phyloP scores from a whole-genome alignment of 2,797 vertebrate genomes.

The Cossypha niveicapilla region DNA sequence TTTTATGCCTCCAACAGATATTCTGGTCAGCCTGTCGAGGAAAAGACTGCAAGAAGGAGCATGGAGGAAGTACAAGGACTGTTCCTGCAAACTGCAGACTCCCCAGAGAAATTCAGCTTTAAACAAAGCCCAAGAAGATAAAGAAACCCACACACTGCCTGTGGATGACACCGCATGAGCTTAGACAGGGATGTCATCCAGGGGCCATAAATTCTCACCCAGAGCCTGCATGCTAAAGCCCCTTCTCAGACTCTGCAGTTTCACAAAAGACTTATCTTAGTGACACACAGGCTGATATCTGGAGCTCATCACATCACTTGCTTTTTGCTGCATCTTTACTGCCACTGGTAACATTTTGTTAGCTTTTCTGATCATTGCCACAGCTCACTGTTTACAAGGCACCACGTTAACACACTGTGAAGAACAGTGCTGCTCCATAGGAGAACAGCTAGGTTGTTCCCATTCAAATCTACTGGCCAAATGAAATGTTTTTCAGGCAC shows the following conservation, averaged over 20 bases:
- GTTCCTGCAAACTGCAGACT: not conserved
- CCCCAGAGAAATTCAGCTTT: not conserved
- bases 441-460: not conserved
- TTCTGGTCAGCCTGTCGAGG: not conserved
- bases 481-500: not conserved
- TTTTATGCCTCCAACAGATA: not conserved
- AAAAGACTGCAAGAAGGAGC: not conserved
- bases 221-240: not conserved
- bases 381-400: not conserved
- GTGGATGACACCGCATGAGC: not conserved
- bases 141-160: not conserved
- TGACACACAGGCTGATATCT: not conserved
- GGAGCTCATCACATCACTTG: not conserved
- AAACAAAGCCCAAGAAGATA: not conserved
- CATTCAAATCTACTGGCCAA: not conserved
- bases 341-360: not conserved
- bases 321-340: not conserved
- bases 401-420: not conserved
- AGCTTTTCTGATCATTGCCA: not conserved
- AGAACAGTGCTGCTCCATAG: fast-evolving
- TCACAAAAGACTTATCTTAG: not conserved
- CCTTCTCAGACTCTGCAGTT: not conserved
- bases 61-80: not conserved
- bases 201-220: fast-evolving
- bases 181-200: not conserved